A percentile compares a stretch with the other conserved stretches of the same genome.
phyloP scores from a whole-genome alignment of 2,888 invertebrate species.

The Erynnis tages region DNA sequence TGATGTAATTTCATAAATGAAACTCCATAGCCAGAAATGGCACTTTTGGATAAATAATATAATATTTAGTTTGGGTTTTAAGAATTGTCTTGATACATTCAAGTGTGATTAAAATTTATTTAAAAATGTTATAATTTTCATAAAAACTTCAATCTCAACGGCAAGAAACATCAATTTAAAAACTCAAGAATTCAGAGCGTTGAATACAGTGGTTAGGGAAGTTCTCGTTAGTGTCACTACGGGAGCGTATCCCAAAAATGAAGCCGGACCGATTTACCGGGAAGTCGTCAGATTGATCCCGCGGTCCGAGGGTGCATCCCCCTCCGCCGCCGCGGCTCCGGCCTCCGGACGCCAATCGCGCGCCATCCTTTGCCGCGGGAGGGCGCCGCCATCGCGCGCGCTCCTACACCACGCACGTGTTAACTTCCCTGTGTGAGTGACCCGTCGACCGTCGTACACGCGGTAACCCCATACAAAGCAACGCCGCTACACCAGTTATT shows the following conservation, averaged over 20 bases:
- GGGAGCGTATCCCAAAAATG: conserved; percentile 51
- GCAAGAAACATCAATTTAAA: too few relatives aligned
- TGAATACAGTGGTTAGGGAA: not conserved
- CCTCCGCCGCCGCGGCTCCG: conserved; percentile 54
- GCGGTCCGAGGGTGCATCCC: conserved; percentile 65
- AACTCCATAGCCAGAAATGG: too few relatives aligned
- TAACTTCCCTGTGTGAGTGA: conserved; percentile 64
- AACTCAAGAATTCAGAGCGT: too few relatives aligned
- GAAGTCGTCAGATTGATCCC: conserved; percentile 59
- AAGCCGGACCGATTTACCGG: conserved; percentile 48
- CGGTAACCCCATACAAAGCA: conserved; percentile 3
- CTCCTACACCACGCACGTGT: conserved; percentile 57
- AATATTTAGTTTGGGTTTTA: too few relatives aligned
- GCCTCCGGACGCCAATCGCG: conserved; percentile 63
- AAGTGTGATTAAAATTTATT: too few relatives aligned
- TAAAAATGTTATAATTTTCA: too few relatives aligned
- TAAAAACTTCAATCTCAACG: too few relatives aligned
- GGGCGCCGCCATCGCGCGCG: conserved; percentile 61
- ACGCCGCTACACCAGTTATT: conserved; percentile 41
- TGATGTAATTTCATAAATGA: too few relatives aligned
- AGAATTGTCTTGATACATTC: too few relatives aligned
- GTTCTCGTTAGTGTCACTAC: conserved; percentile 40
- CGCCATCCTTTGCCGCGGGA: conserved; percentile 75
- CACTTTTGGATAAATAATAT: too few relatives aligned
- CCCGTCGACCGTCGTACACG: conserved; percentile 33